A percentile compares a stretch with the other conserved stretches of the same genome.
Conservation (phyloP, 2,888 invertebrate species). For the Argyresthia goedartella region DNA sequence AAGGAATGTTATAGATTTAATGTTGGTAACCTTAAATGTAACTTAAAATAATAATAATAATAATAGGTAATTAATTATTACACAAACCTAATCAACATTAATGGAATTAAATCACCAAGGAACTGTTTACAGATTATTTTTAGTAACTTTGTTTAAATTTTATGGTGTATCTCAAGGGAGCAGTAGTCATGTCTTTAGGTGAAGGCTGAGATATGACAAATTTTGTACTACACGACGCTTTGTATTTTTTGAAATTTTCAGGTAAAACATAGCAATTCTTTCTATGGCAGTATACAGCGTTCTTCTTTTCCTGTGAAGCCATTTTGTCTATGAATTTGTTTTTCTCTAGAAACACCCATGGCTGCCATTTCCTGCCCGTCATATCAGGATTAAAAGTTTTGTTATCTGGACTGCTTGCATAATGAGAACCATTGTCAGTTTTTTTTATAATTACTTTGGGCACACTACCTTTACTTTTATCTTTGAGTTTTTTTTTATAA, state of each 20-base stretch:
- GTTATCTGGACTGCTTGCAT: conserved; percentile 45
- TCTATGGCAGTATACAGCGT: conserved; percentile 49
- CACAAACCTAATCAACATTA: conserved; percentile 6
- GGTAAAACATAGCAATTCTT: conserved; percentile 47
- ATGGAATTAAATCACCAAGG: conserved; percentile 11
- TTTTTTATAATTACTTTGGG: conserved; percentile 67
- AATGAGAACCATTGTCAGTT: conserved; percentile 56
- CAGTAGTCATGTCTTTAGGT: conserved; percentile 27
- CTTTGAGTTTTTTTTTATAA: conserved; percentile 52
- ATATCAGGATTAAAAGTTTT: conserved; percentile 50
- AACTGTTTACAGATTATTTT: conserved; percentile 10
- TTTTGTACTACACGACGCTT: conserved; percentile 44
- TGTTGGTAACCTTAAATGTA: not conserved
- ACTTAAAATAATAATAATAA: not conserved
- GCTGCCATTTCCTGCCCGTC: conserved; percentile 65
- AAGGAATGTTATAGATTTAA: conserved; percentile 32
- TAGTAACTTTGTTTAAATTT: conserved; percentile 45
- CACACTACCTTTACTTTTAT: conserved; percentile 45
- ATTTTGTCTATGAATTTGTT: conserved; percentile 57
- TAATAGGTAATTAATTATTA: not conserved
- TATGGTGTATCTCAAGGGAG: conserved; percentile 58
- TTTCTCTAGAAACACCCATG: conserved; percentile 62
- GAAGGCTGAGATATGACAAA: conserved; percentile 55
- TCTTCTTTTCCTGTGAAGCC: conserved; percentile 46
- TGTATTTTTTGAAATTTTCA: conserved; percentile 56